Conservation (phyloP, 1,140 invertebrate species). For the Gryllus bimaculatus region DNA sequence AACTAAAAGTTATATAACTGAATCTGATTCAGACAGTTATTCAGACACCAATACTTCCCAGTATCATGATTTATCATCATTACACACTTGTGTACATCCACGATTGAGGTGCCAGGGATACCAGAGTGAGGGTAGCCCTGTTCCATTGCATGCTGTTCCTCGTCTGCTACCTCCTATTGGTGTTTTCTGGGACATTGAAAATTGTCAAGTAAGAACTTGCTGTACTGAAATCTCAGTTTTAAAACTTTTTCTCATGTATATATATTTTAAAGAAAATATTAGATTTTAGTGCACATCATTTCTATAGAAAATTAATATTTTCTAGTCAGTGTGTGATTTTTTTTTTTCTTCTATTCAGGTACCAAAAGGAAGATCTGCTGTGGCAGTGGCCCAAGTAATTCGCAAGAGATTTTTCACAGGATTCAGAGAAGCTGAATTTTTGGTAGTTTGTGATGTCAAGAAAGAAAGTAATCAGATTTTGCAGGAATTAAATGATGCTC, state of each 20-base stretch:
- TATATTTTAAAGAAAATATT: neutral
- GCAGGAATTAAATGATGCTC: slow-evolving; percentile 78
- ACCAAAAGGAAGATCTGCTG: slow-evolving; percentile 68
- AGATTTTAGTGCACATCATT: neutral
- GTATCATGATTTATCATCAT: neutral
- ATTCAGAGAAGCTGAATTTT: slow-evolving; percentile 76
- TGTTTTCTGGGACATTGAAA: slow-evolving; percentile 92
- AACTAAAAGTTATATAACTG: neutral
- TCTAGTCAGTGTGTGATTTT: neutral
- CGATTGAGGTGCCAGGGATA: neutral
- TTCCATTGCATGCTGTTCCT: neutral
- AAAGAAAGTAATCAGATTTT: slow-evolving; percentile 69
- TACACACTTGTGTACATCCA: slow-evolving; percentile 1
- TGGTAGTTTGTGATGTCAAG: slow-evolving; percentile 62
- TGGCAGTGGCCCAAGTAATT: slow-evolving; percentile 65
- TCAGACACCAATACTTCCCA: neutral
- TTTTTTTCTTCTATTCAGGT: slow-evolving; percentile 43
- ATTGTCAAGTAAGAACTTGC: slow-evolving; percentile 49
- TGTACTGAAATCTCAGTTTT: neutral
- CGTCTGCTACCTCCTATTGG: slow-evolving; percentile 57
- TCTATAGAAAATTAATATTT: neutral
- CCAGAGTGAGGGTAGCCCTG: slow-evolving; percentile 13
- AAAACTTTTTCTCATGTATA: neutral
- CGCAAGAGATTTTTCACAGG: slow-evolving; percentile 65
- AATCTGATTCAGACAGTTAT: slow-evolving; percentile 9